Evolutionary conservation across 2,888 invertebrate genomes (phyloP).

Genomic region (Teleogryllus oceanicus): DNA sequence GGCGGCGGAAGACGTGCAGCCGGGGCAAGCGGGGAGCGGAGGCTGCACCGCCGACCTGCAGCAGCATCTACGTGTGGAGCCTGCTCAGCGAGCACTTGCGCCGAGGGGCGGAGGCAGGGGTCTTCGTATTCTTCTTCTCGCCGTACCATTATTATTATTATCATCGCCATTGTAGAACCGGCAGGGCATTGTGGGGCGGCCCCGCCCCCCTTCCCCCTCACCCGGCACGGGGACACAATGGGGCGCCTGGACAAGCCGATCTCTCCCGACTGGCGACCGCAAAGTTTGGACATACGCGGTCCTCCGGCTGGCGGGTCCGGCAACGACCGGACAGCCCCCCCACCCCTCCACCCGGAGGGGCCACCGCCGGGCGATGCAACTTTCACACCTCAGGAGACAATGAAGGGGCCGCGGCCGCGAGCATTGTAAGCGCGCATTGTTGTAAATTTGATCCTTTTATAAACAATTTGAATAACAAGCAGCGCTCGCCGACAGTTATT

Average conservation of each 20-base stretch:
- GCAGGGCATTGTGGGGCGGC: background rate
- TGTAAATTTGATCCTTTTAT: slow-evolving; percentile 18
- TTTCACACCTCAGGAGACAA: background rate
- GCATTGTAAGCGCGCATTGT: background rate
- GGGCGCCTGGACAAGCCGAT: background rate
- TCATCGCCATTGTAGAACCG: background rate
- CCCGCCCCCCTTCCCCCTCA: background rate
- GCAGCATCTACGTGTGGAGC: too few relatives aligned
- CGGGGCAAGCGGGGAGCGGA: slow-evolving; percentile 22
- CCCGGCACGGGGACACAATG: background rate
- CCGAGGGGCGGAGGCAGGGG: background rate
- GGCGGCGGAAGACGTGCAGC: background rate
- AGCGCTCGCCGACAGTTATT: slow-evolving; percentile 10
- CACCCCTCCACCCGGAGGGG: background rate
- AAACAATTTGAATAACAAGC: slow-evolving; percentile 9
- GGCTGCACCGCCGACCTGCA: background rate
- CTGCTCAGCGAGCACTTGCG: background rate
- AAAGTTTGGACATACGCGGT: slow-evolving; percentile 1
- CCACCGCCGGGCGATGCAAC: background rate
- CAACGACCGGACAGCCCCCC: background rate
- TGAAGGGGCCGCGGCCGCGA: background rate
- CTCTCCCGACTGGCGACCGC: background rate
- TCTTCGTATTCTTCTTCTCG: background rate
- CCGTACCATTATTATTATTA: slow-evolving; percentile 9
- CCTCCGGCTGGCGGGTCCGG: background rate